Evolutionary conservation across 2,888 invertebrate species (phyloP), one percentile per base, ranked within the genome.

Genomic region (Latrodectus hesperus): DNA sequence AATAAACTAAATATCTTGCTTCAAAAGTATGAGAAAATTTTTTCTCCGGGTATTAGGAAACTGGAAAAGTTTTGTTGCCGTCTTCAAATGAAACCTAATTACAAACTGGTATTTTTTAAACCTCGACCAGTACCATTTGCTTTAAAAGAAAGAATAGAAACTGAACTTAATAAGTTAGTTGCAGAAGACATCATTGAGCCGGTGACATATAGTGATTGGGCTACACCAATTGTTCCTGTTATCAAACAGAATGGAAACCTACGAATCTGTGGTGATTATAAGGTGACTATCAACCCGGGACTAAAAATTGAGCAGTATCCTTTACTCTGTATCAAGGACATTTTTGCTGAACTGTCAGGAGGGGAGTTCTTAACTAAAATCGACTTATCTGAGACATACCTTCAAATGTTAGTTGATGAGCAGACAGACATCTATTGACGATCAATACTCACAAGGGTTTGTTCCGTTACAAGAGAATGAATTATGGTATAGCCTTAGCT

Each of bases 401-500:
- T 92, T n/a, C n/a, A n/a, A n/a, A n/a, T n/a, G n/a, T n/a, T n/a
- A n/a, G n/a, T n/a, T n/a, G n/a, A n/a, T n/a, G n/a, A n/a, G n/a
- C n/a, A n/a, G n/a, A n/a, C n/a, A n/a, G 90, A 75, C 71, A 91
- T 81, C 89, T 90, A 16, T 80, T 90, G 38, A 90, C 90, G n/a
- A 90, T 91, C 16, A 91, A 91, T 84, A 91, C 91, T 14, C 90
- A 90, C 78, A 83, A 89, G 74, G 91, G 91, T 26, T 88, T 91
- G 67, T 91, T 90, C 89, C 79, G 85, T n/a, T 91, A 88, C 85
- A 91, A 87, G 75, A 71, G 90, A 17, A 84, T 91, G 73, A 91
- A 92, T 16, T 92, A 91, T 89, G 92, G 92, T 1, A 91, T 92
- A 72, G 91, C 91, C 53, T 91, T 92, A n/a, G 91, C 92, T 17